Conservation (phyloP, 2,113 vertebrate genomes). For the Chaetodon trifascialis region DNA sequence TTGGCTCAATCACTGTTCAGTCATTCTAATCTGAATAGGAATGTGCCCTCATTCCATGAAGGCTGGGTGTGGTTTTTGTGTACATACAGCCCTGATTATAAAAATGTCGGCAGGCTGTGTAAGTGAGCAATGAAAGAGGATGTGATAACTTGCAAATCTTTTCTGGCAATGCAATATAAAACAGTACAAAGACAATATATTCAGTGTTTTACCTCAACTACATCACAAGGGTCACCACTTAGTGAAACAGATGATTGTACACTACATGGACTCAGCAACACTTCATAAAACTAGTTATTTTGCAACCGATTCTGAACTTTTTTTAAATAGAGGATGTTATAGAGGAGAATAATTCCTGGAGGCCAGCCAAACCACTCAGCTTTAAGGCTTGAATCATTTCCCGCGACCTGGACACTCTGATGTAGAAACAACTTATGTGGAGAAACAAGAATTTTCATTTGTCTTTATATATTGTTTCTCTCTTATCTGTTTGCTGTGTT, state of each 20-base stretch:
- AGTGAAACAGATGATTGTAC: too few relatives aligned
- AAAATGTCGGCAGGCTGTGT: too few relatives aligned
- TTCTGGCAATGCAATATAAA: too few relatives aligned
- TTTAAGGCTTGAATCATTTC: conserved; percentile 19
- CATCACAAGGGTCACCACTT: too few relatives aligned
- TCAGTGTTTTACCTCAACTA: too few relatives aligned
- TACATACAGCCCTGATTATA: background rate
- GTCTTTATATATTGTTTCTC: background rate
- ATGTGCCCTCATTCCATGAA: background rate
- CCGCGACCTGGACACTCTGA: conserved; percentile 6
- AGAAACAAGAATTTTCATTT: conserved; percentile 9
- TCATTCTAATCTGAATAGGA: conserved; percentile 3
- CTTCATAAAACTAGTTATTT: too few relatives aligned
- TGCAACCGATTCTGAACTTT: too few relatives aligned
- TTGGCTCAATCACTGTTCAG: background rate
- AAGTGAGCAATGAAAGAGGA: too few relatives aligned
- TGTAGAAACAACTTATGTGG: conserved; percentile 1
- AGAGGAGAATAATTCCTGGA: conserved; percentile 12
- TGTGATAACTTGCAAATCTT: too few relatives aligned
- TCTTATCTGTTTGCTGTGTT: background rate
- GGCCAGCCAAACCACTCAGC: conserved; percentile 3
- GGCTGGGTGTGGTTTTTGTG: background rate
- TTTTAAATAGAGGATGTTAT: background rate
- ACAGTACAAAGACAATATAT: too few relatives aligned
- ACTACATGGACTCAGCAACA: too few relatives aligned